phyloP scores from a whole-genome alignment of 1,140 invertebrate species.

The Stenopsyche tienmushanensis region DNA sequence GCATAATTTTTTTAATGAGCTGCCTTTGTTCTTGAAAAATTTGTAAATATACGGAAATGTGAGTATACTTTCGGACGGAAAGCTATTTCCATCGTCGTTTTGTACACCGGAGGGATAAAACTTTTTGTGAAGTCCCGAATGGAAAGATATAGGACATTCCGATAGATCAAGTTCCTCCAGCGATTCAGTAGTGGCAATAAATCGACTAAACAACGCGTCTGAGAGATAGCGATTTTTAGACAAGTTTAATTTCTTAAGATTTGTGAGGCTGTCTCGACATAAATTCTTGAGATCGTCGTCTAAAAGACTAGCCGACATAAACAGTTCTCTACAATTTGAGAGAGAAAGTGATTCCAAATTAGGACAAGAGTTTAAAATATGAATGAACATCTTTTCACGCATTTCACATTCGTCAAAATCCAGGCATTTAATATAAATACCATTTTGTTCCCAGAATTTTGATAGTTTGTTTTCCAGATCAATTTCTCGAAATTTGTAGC shows the following conservation, averaged over 20 bases:
- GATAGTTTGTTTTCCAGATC: slow-evolving; percentile 55
- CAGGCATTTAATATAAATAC: slow-evolving; percentile 51
- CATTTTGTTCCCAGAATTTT: slow-evolving; percentile 55
- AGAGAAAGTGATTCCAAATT: slow-evolving; percentile 62
- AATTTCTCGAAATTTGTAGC: slow-evolving; percentile 62
- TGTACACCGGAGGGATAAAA: slow-evolving; percentile 60
- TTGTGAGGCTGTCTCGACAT: slow-evolving; percentile 54
- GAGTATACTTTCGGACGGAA: slow-evolving; percentile 66
- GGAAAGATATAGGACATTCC: slow-evolving; percentile 68
- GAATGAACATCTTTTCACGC: slow-evolving; percentile 61
- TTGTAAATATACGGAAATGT: slow-evolving; percentile 67
- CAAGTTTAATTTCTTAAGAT: slow-evolving; percentile 61
- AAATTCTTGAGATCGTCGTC: slow-evolving; percentile 59
- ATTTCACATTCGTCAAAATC: slow-evolving; percentile 61
- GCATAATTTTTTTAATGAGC: slow-evolving; percentile 59
- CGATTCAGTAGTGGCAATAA: slow-evolving; percentile 61
- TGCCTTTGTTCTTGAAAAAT: slow-evolving; percentile 58
- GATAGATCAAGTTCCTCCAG: slow-evolving; percentile 63
- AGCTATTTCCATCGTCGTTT: slow-evolving; percentile 47
- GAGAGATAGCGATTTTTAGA: slow-evolving; percentile 69
- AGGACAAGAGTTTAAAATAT: slow-evolving; percentile 58
- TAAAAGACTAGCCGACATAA: slow-evolving; percentile 69
- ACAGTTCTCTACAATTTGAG: slow-evolving; percentile 65
- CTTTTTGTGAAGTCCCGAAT: slow-evolving; percentile 63
- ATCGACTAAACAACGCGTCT: slow-evolving; percentile 67